Base-by-base conservation (phyloP, 2,888 invertebrate species). In the Watsonalla cultraria region DNA sequence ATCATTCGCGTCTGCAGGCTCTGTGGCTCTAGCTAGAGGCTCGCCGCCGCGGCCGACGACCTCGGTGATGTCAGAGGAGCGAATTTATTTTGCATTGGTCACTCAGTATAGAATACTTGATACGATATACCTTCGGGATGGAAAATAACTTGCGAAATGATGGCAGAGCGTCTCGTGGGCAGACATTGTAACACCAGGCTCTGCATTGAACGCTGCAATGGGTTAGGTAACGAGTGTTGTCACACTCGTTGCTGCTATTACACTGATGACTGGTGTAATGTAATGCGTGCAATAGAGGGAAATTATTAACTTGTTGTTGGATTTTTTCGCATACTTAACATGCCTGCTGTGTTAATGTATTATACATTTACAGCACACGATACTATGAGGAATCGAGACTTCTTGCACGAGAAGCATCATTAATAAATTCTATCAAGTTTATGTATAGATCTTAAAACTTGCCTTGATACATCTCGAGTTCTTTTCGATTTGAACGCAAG, bases 171-270 rank as follows among this genome's bases (percentile, higher is more conserved):
- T 62, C 66, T 68, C 70, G 72, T 76, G 70, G 70, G 70, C 73
- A 70, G 72, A 72, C 74, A 62, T 66, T 67, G 74, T 84, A 85
- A 84, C 86, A 85, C 83, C 78, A 80, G 84, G 66, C 78, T 75
- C 74, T 67, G 68, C 72, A 74, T 72, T 67, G 70, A 71, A 77
- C 76, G 72, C 76, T 74, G 86, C 86, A 84, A 80, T 69, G 68
- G 65, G 76, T 89, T 85, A 84, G 78, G 83, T 88, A 90, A 90
- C 77, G 66, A 72, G 76, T 87, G 85, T 84, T 86, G 85, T 86
- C 86, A 87, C 84, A 84, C 78, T 78, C 70, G 81, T 77, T 76
- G 78, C 76, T 85, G 87, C 82, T 81, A 83, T 82, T 84, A 81
- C 74, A 58, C 54, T 84, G 82, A 84, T 24, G 24, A 24, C 24